phyloP scores from a whole-genome alignment of 2,797 vertebrate genomes.

The Philypnodon macrostomus region DNA sequence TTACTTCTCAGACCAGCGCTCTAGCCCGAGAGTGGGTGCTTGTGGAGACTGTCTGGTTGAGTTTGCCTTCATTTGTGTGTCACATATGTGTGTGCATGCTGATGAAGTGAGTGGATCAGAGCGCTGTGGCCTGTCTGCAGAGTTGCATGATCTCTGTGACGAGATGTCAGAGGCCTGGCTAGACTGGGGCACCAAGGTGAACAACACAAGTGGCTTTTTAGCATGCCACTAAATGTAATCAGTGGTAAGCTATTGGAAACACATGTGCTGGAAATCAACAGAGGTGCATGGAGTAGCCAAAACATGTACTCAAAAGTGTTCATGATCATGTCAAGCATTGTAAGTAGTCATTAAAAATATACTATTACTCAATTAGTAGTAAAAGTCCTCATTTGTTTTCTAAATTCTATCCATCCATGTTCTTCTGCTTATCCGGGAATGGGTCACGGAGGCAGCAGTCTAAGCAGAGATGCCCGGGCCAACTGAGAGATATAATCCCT shows the following conservation, averaged over 20 bases:
- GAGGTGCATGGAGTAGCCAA: no score
- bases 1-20: constrained; percentile 4
- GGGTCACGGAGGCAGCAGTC: no score
- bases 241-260: constrained; percentile 8
- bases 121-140: constrained; percentile 44
- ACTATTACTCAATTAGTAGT: no score
- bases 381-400: no score
- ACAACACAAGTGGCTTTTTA: constrained; percentile 52
- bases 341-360: no score
- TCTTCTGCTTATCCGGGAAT: no score
- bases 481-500: no score
- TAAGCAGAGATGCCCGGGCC: no score
- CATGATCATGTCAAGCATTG: no score
- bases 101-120: constrained; percentile 57
- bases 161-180: constrained; percentile 53
- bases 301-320: no score
- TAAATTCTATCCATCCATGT: no score
- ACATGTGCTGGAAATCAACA: constrained; percentile 13
- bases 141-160: constrained; percentile 59
- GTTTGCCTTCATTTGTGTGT: constrained; percentile 32
- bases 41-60: constrained; percentile 15
- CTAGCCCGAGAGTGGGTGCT: constrained; percentile 5
- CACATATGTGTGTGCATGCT: constrained; percentile 34
- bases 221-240: constrained; percentile 36
- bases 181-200: constrained; percentile 49